Base-by-base conservation (phyloP, 2,888 invertebrate species). In the Hydrotaea diabolus region DNA sequence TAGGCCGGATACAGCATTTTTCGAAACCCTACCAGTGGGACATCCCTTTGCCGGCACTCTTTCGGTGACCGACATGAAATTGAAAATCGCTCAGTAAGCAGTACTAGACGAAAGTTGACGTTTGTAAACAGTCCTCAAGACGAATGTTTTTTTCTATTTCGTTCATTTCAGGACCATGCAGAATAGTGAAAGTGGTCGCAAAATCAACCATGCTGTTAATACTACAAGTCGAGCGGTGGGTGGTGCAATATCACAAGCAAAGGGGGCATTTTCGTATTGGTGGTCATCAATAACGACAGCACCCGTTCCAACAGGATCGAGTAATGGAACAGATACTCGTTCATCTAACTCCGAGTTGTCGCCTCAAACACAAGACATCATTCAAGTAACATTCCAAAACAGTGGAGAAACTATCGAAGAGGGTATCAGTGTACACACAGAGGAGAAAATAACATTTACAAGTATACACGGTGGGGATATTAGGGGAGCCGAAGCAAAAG, bases 11-110 rank as follows among this genome's bases (percentile, higher is more conserved):
- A 93, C 94, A 72, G 94, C 94, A 79, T 94, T 95, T 43, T 95
- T 97, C 87, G 93, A 96, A 83, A 94, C 94, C 87, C 93, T 96
- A n/a, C 94, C 94, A 81, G 95, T 96, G 3, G 96, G 97, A 15
- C 99, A 99, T 93, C 98, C 98, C 0, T 98, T 97, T 93, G 96
- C 98, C 73, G 99, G 99, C 0, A 98, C 98, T 2, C 93, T 99
- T 13, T 98, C 97, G 17, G 97, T 99, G 21, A 95, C 97, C 73
- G 99, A 99, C 92, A 97, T 99, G 96, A 98, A 97, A 91, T 93
- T 98, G 4, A 95, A 97, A 90, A 93, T 98, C 86, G 95, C 97
- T n/a, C 97, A 98, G 97, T 98, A 93, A 95, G 96, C 94, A 39
- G 13, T 3, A 39, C 39, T 8, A 39, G 39, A 1, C 31, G 31